A percentile compares a stretch with the other conserved stretches of the same genome.
Evolutionary conservation across 1,140 invertebrate species (phyloP).

Genomic region (Stenopsyche tienmushanensis): DNA sequence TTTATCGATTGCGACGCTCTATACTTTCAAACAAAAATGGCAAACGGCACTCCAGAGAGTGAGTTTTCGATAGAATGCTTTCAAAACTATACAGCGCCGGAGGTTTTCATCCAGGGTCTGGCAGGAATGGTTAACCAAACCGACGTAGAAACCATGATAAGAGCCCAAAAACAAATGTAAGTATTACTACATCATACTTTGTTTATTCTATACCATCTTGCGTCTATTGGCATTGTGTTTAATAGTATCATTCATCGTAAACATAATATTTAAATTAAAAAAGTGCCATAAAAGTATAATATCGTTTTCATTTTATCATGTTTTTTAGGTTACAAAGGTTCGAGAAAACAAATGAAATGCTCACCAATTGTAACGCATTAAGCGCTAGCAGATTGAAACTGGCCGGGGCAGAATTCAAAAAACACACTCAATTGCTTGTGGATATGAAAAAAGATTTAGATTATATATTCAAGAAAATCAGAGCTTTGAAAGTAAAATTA

Average conservation of each 20-base stretch:
- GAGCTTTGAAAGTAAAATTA: slow-evolving; percentile 78
- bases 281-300: too few relatives aligned
- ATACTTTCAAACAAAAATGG: slow-evolving; percentile 47
- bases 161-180: slow-evolving; percentile 92
- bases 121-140: slow-evolving; percentile 88
- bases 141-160: slow-evolving; percentile 86
- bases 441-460: slow-evolving; percentile 71
- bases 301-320: not conserved
- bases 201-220: too few relatives aligned
- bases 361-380: slow-evolving; percentile 90
- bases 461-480: slow-evolving; percentile 69
- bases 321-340: slow-evolving; percentile 82
- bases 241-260: too few relatives aligned
- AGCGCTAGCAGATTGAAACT: slow-evolving; percentile 78
- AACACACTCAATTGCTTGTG: slow-evolving; percentile 78
- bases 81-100: slow-evolving; percentile 85
- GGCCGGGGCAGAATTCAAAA: slow-evolving; percentile 83
- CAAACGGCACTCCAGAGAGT: slow-evolving; percentile 55
- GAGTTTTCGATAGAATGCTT: slow-evolving; percentile 72
- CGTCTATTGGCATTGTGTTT: too few relatives aligned
- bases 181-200: slow-evolving; percentile 41
- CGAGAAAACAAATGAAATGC: slow-evolving; percentile 97
- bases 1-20: too few relatives aligned
- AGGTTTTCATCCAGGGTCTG: slow-evolving; percentile 86
- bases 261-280: too few relatives aligned